Conservation (phyloP, 2,888 invertebrate species). For the Microctonus aethiopoides region DNA sequence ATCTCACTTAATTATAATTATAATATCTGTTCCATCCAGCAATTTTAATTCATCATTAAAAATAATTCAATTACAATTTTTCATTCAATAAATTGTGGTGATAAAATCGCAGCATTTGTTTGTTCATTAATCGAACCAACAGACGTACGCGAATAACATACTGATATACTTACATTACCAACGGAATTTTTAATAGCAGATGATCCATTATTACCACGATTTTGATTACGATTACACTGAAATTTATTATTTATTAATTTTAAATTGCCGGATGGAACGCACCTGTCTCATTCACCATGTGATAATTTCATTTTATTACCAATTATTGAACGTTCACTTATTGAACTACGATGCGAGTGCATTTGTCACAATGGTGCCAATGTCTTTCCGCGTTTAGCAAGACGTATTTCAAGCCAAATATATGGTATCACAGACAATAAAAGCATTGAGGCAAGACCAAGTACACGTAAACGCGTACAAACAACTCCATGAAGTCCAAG, state of each 20-base stretch:
- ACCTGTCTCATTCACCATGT: slow-evolving; percentile 61
- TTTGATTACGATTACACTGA: not conserved
- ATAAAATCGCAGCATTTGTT: slow-evolving; percentile 21
- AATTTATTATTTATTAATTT: not conserved
- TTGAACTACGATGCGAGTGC: slow-evolving; percentile 38
- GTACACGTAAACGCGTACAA: slow-evolving; percentile 69
- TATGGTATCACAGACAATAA: slow-evolving; percentile 70
- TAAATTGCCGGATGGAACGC: slow-evolving; percentile 57
- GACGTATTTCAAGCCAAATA: slow-evolving; percentile 69
- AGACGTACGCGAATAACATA: slow-evolving; percentile 44
- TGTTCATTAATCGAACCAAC: slow-evolving; percentile 4
- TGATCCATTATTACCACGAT: slow-evolving; percentile 30
- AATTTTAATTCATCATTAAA: not conserved
- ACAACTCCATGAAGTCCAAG: slow-evolving; percentile 72
- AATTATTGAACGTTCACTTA: slow-evolving; percentile 34
- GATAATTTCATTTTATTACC: slow-evolving; percentile 39
- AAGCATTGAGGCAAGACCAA: slow-evolving; percentile 68
- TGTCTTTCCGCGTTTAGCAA: slow-evolving; percentile 68
- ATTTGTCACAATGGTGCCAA: slow-evolving; percentile 68
- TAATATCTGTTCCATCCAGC: slow-evolving; percentile 42
- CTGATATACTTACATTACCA: slow-evolving; percentile 47
- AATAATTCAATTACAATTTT: not conserved
- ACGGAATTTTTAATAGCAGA: slow-evolving; percentile 35
- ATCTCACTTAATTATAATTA: slow-evolving; percentile 9
- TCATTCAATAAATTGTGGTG: slow-evolving; percentile 36